Conservation (phyloP, 2,797 vertebrate species). For the Sitta carolinensis region DNA sequence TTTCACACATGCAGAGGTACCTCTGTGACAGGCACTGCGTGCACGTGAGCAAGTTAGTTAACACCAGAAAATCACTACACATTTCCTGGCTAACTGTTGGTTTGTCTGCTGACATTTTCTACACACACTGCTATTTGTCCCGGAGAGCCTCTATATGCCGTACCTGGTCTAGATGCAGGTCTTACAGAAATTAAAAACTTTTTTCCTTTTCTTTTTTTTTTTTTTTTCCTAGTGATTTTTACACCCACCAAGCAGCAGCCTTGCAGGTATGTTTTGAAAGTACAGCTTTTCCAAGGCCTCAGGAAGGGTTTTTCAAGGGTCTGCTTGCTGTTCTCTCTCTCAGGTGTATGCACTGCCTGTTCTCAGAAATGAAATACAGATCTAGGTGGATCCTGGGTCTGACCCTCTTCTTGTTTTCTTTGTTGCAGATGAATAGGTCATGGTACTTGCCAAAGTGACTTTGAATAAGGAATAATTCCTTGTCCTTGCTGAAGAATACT, state of each 20-base stretch:
- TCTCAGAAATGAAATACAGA: neutral
- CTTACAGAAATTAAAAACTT: neutral
- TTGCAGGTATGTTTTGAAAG: neutral
- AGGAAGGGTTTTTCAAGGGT: neutral
- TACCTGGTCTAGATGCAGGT: neutral
- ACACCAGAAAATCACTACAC: neutral
- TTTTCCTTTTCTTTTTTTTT: accelerated
- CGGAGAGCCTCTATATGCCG: neutral
- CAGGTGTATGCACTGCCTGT: accelerated
- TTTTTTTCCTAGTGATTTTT: neutral
- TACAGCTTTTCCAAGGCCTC: neutral
- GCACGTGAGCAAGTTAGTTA: neutral
- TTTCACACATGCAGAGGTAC: neutral
- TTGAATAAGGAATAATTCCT: neutral
- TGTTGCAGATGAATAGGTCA: neutral
- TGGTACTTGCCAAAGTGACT: neutral
- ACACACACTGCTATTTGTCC: neutral
- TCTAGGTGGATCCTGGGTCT: neutral
- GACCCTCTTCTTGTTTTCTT: neutral
- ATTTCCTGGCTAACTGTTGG: neutral
- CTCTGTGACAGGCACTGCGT: neutral
- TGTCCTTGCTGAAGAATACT: neutral
- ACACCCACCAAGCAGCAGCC: neutral
- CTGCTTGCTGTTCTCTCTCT: neutral
- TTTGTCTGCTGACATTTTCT: neutral